Conservation (phyloP, 2,113 vertebrate species). For the Tragulus kanchil region DNA sequence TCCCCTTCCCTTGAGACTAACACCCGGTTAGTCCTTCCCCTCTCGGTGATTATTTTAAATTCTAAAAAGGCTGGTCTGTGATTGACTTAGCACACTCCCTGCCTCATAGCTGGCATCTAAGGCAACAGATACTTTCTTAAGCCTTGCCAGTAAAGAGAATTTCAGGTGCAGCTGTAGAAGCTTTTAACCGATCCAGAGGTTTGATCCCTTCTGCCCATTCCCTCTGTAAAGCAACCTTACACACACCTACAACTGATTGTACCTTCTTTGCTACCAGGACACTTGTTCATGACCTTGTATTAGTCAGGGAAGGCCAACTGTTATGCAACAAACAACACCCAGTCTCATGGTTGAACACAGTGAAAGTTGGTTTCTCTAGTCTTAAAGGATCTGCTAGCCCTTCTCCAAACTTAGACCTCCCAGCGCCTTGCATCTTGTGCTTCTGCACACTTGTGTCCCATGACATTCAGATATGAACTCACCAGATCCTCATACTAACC, state of each 20-base stretch:
- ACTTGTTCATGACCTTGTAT: not conserved
- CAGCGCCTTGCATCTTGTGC: not conserved
- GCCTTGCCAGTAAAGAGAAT: too few species aligned
- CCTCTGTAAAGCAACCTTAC: not conserved
- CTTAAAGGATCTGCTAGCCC: not conserved
- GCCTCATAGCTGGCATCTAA: not conserved
- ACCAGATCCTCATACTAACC: not conserved
- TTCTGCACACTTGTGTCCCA: not conserved
- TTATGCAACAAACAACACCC: not conserved
- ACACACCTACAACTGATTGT: not conserved
- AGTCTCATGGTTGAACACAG: not conserved
- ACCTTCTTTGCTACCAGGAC: not conserved
- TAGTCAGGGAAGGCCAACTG: not conserved
- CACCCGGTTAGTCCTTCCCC: not conserved
- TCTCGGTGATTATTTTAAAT: not conserved
- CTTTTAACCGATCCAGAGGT: not conserved
- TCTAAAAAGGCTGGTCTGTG: not conserved
- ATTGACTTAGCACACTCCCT: too few species aligned
- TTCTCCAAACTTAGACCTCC: not conserved
- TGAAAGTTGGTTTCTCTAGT: not conserved
- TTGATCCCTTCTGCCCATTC: not conserved
- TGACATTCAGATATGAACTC: not conserved
- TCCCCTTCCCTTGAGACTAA: not conserved
- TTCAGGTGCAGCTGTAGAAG: not conserved
- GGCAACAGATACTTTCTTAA: too few species aligned